Evolutionary conservation across 2,113 vertebrate species (phyloP), one percentile per base, ranked within the genome.

Genomic region (Rostratula benghalensis): DNA sequence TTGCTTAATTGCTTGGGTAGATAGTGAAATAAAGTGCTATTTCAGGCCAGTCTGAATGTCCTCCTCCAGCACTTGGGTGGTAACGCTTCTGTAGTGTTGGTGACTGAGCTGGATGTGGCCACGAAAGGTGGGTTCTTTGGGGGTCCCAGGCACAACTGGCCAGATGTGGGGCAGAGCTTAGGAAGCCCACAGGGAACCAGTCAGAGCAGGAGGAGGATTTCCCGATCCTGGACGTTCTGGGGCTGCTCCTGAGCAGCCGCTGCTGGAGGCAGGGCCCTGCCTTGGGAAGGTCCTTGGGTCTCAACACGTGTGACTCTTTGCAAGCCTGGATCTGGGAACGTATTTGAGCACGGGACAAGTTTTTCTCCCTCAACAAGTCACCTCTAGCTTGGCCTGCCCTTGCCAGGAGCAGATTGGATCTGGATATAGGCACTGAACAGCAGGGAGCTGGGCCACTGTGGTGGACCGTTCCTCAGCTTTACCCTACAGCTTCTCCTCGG

Each of bases 191-290:
- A 3, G 31, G 53, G 74, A 68, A 10, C 22, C 46, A 5, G 20
- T 25, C 0, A 0, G 73, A 41, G 86, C 60, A 54, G 30, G 22
- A 69, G 31, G 41, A 89, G 23, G 56, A 2, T 57, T 27, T 18
- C 35, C 6, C 6, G 10, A 0, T 24, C 1, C 41, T 51, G 63
- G 63, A 12, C 79, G 65, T 57, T 30, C 63, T 33, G 1, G 2
- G 39, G 70, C 33, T 51, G 64, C 78, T 71, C 63, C 51, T 14
- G 19, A 50, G 76, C 54, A 35, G 54, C 69, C 4, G 0, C 14
- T 1, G 1, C 56, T 24, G 43, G 19, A 9, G 75, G 46, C 39
- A 54, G 61, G 30, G 65, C 46, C 60, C 17, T 48, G 69, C 5
- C 12, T 28, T 11, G 8, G 74, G 68, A 6, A 8, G 27, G 27